Evolutionary conservation across 2,888 invertebrate genomes (phyloP).

Genomic region (Platypus cylindrus): DNA sequence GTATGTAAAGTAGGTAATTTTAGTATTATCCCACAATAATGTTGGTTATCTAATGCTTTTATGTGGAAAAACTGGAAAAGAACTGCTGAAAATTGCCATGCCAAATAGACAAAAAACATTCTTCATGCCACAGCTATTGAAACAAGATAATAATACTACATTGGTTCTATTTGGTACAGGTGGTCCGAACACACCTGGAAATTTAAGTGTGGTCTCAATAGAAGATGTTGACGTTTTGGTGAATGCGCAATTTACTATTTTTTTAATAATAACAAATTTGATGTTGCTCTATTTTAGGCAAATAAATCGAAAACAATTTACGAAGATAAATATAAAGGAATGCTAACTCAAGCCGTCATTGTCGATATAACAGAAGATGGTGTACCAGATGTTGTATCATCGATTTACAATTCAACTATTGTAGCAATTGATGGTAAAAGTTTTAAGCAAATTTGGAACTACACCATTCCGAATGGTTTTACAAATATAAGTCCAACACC

Average conservation of each 20-base stretch:
- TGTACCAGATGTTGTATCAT: conserved; percentile 57
- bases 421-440: conserved; percentile 59
- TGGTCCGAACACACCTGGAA: conserved; percentile 57
- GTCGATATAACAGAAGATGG: conserved; percentile 61
- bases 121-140: conserved; percentile 56
- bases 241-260: too few species aligned
- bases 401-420: conserved; percentile 59
- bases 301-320: conserved; percentile 32
- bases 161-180: conserved; percentile 60
- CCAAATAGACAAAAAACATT: conserved; percentile 57
- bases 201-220: conserved; percentile 52
- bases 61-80: conserved; percentile 55
- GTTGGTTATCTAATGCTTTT: conserved; percentile 55
- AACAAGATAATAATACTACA: conserved; percentile 47
- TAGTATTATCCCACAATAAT: conserved; percentile 9
- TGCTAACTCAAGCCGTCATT: conserved; percentile 52
- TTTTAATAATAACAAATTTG: not conserved
- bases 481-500: conserved; percentile 65
- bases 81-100: conserved; percentile 47
- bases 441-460: conserved; percentile 60
- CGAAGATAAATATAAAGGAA: conserved; percentile 48
- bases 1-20: conserved; percentile 5
- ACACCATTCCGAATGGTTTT: conserved; percentile 47
- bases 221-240: conserved; percentile 38
- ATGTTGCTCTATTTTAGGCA: conserved; percentile 15